Conservation (phyloP, 2,888 invertebrate genomes). For the Polietes domitor region DNA sequence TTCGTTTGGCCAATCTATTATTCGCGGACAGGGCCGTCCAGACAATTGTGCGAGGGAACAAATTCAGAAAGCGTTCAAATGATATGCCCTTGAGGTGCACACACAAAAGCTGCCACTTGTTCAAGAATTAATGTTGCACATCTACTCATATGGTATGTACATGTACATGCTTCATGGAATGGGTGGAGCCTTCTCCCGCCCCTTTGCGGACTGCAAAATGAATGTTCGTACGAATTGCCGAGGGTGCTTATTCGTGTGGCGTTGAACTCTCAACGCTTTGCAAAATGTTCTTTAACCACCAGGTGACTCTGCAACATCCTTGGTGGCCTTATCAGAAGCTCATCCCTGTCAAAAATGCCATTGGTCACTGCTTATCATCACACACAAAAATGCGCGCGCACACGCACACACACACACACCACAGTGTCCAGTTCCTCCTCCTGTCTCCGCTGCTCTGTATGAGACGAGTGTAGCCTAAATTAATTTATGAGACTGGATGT, state of each 20-base stretch:
- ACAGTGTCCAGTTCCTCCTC: neutral
- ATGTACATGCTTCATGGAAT: constrained; percentile 22
- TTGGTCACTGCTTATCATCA: constrained; percentile 74
- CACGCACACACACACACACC: neutral
- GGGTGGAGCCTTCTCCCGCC: constrained; percentile 56
- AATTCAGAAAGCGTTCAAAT: constrained; percentile 36
- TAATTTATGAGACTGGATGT: constrained; percentile 48
- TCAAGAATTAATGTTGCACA: constrained; percentile 41
- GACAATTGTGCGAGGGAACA: neutral
- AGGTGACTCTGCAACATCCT: constrained; percentile 38
- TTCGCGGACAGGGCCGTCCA: neutral
- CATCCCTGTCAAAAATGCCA: constrained; percentile 76
- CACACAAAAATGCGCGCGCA: constrained; percentile 66
- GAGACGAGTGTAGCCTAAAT: neutral
- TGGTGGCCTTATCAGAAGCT: constrained; percentile 81
- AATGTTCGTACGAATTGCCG: constrained; percentile 42
- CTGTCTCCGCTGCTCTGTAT: neutral
- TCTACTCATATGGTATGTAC: neutral
- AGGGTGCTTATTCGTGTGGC: constrained; percentile 58
- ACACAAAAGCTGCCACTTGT: constrained; percentile 39
- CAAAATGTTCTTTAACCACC: constrained; percentile 31
- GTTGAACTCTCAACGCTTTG: constrained; percentile 68
- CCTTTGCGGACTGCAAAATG: constrained; percentile 42
- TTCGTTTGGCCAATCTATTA: no score
- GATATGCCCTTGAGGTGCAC: constrained; percentile 36